phyloP scores from a whole-genome alignment of 2,113 vertebrate genomes.

The Elachura formosa region DNA sequence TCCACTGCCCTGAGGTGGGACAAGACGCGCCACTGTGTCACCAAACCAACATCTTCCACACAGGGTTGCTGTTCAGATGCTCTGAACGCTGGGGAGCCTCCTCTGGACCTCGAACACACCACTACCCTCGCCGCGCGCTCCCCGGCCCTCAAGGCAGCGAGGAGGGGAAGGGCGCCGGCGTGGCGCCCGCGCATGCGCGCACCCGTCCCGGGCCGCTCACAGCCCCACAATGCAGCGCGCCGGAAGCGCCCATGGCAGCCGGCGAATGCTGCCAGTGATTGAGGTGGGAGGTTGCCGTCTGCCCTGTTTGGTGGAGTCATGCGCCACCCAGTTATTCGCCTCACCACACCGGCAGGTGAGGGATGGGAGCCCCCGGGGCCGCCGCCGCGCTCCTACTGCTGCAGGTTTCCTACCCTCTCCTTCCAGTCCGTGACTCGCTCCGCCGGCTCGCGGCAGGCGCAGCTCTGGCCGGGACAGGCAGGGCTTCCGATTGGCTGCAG shows the following conservation, averaged over 20 bases:
- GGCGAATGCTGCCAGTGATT: too few species aligned
- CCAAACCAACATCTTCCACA: accelerated
- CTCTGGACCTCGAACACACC: accelerated
- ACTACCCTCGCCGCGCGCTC: accelerated
- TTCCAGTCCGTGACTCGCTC: neutral
- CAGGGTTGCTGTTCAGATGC: too few species aligned
- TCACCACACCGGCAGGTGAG: neutral
- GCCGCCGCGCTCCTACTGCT: neutral
- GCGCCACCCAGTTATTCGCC: neutral
- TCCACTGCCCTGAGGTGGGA: accelerated
- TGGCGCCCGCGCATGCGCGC: accelerated
- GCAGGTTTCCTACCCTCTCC: too few species aligned
- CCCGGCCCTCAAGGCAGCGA: accelerated
- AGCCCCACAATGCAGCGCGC: constrained; percentile 7
- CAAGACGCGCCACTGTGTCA: accelerated
- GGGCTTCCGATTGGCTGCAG: neutral
- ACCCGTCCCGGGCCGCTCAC: accelerated
- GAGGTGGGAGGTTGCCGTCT: neutral
- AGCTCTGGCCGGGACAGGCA: accelerated
- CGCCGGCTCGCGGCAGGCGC: too few species aligned
- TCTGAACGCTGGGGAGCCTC: neutral
- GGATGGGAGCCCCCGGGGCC: accelerated
- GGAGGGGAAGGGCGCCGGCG: accelerated
- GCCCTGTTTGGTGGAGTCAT: neutral
- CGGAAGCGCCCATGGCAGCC: neutral